Conservation (phyloP, 2,888 invertebrate genomes). For the Netelia fuscicornis region DNA sequence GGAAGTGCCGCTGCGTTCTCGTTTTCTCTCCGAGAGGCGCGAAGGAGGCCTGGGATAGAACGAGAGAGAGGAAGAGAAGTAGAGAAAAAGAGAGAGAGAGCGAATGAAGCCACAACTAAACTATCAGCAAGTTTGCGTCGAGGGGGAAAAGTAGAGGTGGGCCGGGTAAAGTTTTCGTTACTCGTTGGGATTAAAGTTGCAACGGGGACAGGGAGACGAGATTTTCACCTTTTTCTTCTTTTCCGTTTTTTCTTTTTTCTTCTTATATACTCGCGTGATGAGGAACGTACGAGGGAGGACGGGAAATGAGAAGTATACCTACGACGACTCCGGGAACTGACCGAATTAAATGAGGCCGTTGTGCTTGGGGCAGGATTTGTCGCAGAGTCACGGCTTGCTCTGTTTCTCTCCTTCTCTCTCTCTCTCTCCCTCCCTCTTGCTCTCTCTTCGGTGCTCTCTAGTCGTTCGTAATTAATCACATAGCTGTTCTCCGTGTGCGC, state of each 20-base stretch:
- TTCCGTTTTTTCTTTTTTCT: neutral
- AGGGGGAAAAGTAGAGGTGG: slow-evolving; percentile 14
- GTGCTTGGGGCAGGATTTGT: slow-evolving; percentile 53
- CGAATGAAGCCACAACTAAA: slow-evolving; percentile 49
- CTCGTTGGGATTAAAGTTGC: slow-evolving; percentile 68
- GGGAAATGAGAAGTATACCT: slow-evolving; percentile 8
- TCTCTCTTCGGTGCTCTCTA: slow-evolving; percentile 24
- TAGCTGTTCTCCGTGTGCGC: slow-evolving; percentile 48
- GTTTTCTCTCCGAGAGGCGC: slow-evolving; percentile 43
- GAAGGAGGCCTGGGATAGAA: neutral
- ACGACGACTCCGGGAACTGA: slow-evolving; percentile 49
- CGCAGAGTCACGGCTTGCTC: slow-evolving; percentile 46
- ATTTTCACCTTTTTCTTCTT: slow-evolving; percentile 15
- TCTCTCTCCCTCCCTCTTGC: neutral
- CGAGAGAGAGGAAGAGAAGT: slow-evolving; percentile 15
- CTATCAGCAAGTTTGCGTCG: slow-evolving; percentile 57
- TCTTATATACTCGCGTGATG: slow-evolving; percentile 31
- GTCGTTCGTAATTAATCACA: slow-evolving; percentile 59
- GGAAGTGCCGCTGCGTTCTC: slow-evolving; percentile 65
- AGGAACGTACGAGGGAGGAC: slow-evolving; percentile 14
- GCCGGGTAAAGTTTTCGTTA: slow-evolving; percentile 58
- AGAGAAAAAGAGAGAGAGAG: slow-evolving; percentile 25
- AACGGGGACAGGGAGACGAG: slow-evolving; percentile 50
- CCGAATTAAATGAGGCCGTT: slow-evolving; percentile 56
- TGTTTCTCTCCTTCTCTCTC: slow-evolving; percentile 11